These are phyloP conservation scores for Tragelaphus scriptus DNA, from an alignment of 2,113 vertebrate genomes.

Conservation along the genomic window DNA sequence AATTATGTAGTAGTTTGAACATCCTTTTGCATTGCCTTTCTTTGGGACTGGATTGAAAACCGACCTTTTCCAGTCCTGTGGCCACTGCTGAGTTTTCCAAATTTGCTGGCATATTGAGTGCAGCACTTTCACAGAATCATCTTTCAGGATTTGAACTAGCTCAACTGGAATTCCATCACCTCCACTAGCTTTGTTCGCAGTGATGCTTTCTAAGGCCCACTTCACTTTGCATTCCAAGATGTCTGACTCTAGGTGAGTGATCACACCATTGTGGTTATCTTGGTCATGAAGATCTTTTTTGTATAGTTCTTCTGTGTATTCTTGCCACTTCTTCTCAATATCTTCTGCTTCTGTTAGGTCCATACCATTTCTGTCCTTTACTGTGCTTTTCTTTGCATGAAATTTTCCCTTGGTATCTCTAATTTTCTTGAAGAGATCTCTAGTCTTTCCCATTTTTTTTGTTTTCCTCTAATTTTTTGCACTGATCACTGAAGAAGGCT, in stretches of 20 bases:
- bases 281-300: neutral
- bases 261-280: neutral
- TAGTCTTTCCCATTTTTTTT: neutral
- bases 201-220: neutral
- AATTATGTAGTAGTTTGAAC: no score
- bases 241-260: neutral
- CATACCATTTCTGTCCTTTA: neutral
- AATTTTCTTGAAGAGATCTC: neutral
- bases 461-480: neutral
- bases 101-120: neutral
- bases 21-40: no score
- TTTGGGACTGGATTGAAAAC: no score
- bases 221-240: neutral
- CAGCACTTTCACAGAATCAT: neutral
- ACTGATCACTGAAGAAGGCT: neutral
- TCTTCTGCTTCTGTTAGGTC: neutral
- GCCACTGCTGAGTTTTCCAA: neutral
- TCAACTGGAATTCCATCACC: neutral
- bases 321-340: neutral
- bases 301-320: neutral
- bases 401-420: neutral
- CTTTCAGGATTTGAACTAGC: neutral
- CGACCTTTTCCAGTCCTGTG: no score
- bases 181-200: neutral
- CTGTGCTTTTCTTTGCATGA: neutral